Evolutionary conservation across 2,113 vertebrate genomes (phyloP).

Genomic region (Ahaetulla prasina): DNA sequence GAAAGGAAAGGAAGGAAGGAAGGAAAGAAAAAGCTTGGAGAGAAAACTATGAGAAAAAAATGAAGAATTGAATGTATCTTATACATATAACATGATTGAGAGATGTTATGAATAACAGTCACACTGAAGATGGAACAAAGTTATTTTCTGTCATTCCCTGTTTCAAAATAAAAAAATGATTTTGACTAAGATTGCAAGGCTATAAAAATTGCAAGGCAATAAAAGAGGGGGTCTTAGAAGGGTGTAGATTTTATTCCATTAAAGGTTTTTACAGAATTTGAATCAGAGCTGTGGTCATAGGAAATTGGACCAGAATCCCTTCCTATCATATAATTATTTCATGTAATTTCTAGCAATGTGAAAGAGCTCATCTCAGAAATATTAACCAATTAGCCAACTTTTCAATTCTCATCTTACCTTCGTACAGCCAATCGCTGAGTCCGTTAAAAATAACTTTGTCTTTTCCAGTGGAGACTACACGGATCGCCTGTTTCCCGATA

Average conservation of each 20-base stretch:
- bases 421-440: slow-evolving; percentile 95
- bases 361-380: not conserved
- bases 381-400: slow-evolving; percentile 13
- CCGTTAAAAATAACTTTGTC: slow-evolving; percentile 95
- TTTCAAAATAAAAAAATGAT: not conserved
- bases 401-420: slow-evolving; percentile 75
- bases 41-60: not conserved
- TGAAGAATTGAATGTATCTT: not conserved
- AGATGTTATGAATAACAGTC: not conserved
- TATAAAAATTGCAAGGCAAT: not conserved
- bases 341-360: not conserved
- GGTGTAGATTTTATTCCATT: not conserved
- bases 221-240: not conserved
- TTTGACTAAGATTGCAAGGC: not conserved
- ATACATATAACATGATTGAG: not conserved
- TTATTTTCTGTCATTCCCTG: not conserved
- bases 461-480: slow-evolving; percentile 92
- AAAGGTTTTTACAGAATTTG: not conserved
- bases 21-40: not conserved
- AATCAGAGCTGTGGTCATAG: not conserved
- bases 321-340: not conserved
- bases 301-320: not conserved
- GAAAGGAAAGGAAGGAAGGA: not conserved
- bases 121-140: not conserved
- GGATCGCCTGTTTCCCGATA: slow-evolving; percentile 91